Evolutionary conservation across 2,113 vertebrate genomes (phyloP).

Genomic region (Acinonyx jubatus): DNA sequence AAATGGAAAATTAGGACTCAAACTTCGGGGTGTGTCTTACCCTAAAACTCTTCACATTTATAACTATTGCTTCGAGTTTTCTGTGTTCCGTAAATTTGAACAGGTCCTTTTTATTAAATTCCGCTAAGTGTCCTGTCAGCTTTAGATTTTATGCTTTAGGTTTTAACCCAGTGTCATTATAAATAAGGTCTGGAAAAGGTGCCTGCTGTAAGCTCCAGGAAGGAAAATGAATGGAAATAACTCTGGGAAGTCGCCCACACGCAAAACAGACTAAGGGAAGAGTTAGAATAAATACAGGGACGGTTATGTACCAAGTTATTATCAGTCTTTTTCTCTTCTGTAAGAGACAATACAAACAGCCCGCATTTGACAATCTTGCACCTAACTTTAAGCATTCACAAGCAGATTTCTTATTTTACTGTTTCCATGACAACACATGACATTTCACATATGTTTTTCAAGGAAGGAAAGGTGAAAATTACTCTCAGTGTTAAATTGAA

Average conservation of each 20-base stretch:
- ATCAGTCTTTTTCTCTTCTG: slow-evolving; percentile 44
- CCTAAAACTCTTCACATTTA: background rate
- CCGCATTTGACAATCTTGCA: slow-evolving; percentile 66
- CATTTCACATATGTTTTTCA: slow-evolving; percentile 71
- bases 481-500: slow-evolving; percentile 72
- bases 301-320: background rate
- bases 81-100: background rate
- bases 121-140: background rate
- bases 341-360: slow-evolving; percentile 52
- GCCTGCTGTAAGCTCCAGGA: background rate
- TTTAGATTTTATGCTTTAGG: background rate
- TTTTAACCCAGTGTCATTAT: background rate
- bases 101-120: background rate
- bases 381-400: slow-evolving; percentile 53
- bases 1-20: background rate
- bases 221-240: background rate
- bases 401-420: slow-evolving; percentile 80
- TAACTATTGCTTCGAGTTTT: background rate
- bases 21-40: background rate
- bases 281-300: background rate
- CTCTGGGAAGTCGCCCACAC: background rate
- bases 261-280: background rate
- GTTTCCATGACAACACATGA: slow-evolving; percentile 86
- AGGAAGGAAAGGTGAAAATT: slow-evolving; percentile 77
- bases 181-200: background rate